These are phyloP conservation scores for Venustaconcha ellipsiformis DNA, from an alignment of 1,140 invertebrate genomes.

Conservation along the genomic window DNA sequence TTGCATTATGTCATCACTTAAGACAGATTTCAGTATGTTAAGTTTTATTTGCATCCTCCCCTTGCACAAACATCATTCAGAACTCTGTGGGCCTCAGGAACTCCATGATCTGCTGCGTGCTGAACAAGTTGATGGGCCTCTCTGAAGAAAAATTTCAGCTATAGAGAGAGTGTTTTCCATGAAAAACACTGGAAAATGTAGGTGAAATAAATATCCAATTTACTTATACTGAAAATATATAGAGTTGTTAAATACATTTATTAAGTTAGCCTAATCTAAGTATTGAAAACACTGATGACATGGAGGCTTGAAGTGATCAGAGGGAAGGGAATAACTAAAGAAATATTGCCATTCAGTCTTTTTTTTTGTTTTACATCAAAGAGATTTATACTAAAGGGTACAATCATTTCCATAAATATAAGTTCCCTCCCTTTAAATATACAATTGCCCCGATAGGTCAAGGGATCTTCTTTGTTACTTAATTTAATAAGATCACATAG, in stretches of 20 bases:
- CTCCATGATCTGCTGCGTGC: slow-evolving; percentile 66
- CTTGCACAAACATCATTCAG: slow-evolving; percentile 64
- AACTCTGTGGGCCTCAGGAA: slow-evolving; percentile 64
- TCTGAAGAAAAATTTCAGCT: slow-evolving; percentile 43
- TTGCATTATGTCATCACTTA: too few species aligned
- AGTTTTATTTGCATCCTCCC: slow-evolving; percentile 50
- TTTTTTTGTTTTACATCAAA: too few species aligned
- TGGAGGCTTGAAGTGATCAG: background rate
- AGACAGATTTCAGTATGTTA: too few species aligned
- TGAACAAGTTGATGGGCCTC: slow-evolving; percentile 65
- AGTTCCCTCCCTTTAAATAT: too few species aligned
- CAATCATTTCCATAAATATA: too few species aligned
- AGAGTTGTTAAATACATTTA: background rate
- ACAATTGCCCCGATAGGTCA: too few species aligned
- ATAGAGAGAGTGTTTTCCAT: background rate
- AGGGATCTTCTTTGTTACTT: too few species aligned
- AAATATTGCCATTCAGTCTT: background rate
- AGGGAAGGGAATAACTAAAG: background rate
- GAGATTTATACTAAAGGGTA: too few species aligned
- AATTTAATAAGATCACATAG: too few species aligned
- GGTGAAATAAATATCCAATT: background rate
- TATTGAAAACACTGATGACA: background rate
- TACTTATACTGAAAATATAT: background rate
- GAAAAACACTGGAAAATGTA: background rate
- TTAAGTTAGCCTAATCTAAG: background rate